Conservation (phyloP, 2,888 invertebrate genomes). For the Xanthorhoe designata region DNA sequence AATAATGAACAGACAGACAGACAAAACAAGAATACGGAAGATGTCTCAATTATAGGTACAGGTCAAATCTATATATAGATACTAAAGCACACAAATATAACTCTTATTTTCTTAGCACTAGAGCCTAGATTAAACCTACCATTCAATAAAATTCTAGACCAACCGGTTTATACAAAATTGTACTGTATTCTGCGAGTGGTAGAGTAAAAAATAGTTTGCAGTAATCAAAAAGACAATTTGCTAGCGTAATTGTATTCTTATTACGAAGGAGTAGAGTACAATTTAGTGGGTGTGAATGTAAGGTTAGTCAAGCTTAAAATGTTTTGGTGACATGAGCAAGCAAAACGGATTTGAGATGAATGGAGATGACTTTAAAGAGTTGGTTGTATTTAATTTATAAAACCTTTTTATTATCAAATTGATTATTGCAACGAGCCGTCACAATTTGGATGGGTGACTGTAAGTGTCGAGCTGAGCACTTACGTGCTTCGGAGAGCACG, state of each 20-base stretch:
- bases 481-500: too few relatives aligned
- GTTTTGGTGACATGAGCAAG: constrained; percentile 84
- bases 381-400: neutral
- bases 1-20: constrained; percentile 58
- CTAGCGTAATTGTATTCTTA: constrained; percentile 51
- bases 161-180: constrained; percentile 24
- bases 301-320: constrained; percentile 76
- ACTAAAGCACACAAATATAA: constrained; percentile 46
- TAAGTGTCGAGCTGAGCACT: too few relatives aligned
- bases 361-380: constrained; percentile 51
- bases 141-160: constrained; percentile 25
- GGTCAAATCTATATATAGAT: constrained; percentile 65
- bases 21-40: constrained; percentile 69
- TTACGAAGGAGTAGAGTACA: constrained; percentile 5
- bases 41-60: constrained; percentile 81
- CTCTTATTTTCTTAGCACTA: constrained; percentile 30
- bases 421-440: too few relatives aligned
- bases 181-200: neutral
- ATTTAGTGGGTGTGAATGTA: constrained; percentile 36
- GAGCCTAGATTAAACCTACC: constrained; percentile 18
- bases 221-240: constrained; percentile 44
- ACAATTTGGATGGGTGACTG: too few relatives aligned
- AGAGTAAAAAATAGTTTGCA: constrained; percentile 45
- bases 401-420: too few relatives aligned
- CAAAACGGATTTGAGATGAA: constrained; percentile 56